Evolutionary conservation across 2,113 vertebrate genomes (phyloP), one percentile per base, ranked within the genome.

Genomic region (Myodes glareolus): DNA sequence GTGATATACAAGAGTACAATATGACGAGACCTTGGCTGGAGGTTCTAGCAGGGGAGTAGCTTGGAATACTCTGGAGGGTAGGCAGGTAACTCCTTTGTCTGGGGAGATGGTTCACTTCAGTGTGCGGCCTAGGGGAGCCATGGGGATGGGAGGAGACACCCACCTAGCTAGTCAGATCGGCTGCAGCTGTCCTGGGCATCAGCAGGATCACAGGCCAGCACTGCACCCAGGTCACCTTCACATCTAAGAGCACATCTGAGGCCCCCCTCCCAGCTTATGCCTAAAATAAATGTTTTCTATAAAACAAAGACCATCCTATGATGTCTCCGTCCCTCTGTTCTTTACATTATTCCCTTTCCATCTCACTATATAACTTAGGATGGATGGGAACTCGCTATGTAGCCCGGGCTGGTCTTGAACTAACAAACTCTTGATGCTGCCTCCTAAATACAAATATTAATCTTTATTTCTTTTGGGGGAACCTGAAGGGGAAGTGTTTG

Each of bases 401-500:
- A 88, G 13, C 14, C 50, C 14, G 1, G 33, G 36, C 67, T 39
- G 50, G 68, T 39, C 68, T 88, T 73, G 68, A 89, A 58, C 9
- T 73, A 50, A 33, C 47, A 58, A 42, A 39, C 50, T 58, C 36
- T 39, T 42, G 50, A 29, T 70, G 29, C 67, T 73, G 50, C 50
- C 25, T 75, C n/a, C n/a, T 29, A 31, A 55, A 27, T 39, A 27
- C 31, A 33, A 87, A 47, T 19, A 23, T 25, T 47, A 14, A 78
- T 89, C 70, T 94, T 97, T 45, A 80, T 1, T 80, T 16, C 84
- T 90, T 94, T 73, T 52, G 23, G 65, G 52, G 65, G 70, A 86
- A 70, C 1, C 45, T 61, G 1, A 42, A 25, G 50, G 58, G 7
- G 77, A 29, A 81, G 45, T 76, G 50, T 87, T 90, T 72, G 70